Base-by-base conservation (phyloP, 2,113 vertebrate species). In the Hipposideros armiger region DNA sequence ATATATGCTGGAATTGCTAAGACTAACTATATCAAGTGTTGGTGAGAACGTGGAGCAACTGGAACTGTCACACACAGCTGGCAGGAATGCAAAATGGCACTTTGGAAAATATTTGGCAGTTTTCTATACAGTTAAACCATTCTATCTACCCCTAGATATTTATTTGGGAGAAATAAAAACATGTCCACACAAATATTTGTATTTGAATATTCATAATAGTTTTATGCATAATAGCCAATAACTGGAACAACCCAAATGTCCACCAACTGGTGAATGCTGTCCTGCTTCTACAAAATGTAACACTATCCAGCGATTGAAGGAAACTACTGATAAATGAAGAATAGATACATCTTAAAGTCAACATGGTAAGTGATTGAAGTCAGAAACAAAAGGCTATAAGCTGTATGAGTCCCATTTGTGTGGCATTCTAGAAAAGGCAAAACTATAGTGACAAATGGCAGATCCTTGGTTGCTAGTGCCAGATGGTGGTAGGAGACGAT, bases 161-260 rank as follows among this genome's bases (percentile, higher is more conserved):
- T 72, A 83, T 77, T 40, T 36, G 14, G 67, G 36, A 87, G 32
- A 94, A 86, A 74, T 70, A 87, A 67, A 92, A 95, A 54, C 36
- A 30, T 24, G 7, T 80, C 26, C 20, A 36, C 52, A 56, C 30
- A 90, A 81, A 90, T 64, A 56, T 50, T 67, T 88, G 62, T 60
- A 86, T 64, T 70, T 95, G 58, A 85, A 94, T 8, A 22, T 89
- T 67, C 30, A 13, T 52, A 60, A 85, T 16, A 84, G 77, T 32
- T 90, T 62, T 80, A 58, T 84, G 89, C 7, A 73, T 72, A 78
- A 69, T 26, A 83, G 20, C 26, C 16, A 8, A 4, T 91, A 92
- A 16, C 1, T 60, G 20, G 50, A 94, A 76, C 16, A 74, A 88
- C 26, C 64, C 30, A 69, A 70, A 54, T 50, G 15, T 36, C 76